Conservation (phyloP, 2,113 vertebrate species). For the Montifringilla adamsi region DNA sequence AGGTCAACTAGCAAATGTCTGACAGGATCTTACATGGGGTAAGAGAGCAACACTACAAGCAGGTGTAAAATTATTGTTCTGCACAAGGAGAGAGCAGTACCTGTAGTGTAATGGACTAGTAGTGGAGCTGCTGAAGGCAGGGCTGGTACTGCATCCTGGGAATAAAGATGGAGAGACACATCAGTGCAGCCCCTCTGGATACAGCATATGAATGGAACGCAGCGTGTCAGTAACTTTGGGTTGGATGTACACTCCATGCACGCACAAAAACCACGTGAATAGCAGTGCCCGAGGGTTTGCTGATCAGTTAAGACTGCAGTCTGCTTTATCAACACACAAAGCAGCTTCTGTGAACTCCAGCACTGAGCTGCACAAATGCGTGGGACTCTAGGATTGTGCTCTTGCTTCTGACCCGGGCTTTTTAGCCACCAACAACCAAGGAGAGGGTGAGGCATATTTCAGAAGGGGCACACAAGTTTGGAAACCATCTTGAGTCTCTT, state of each 20-base stretch:
- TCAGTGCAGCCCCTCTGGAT: neutral
- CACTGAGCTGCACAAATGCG: rapidly evolving
- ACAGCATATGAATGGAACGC: rapidly evolving
- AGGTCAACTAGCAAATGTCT: neutral
- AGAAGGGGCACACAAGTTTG: neutral
- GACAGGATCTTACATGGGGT: rapidly evolving
- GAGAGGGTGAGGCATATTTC: neutral
- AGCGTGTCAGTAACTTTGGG: neutral
- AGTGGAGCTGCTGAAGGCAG: neutral
- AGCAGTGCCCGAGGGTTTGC: rapidly evolving
- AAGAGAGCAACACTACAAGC: neutral
- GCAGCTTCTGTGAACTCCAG: neutral
- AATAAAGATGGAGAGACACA: neutral
- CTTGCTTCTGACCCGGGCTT: neutral
- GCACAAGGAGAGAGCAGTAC: neutral
- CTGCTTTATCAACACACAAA: neutral
- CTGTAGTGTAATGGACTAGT: too few relatives aligned
- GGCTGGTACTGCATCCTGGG: neutral
- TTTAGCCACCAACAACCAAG: neutral
- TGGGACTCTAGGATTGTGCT: neutral
- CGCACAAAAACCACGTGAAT: rapidly evolving
- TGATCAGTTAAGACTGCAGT: too few relatives aligned
- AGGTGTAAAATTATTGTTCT: neutral
- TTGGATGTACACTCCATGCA: rapidly evolving
- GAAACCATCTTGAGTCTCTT: neutral